Base-by-base conservation (phyloP, 2,113 vertebrate species). In the Cynopterus brachyotis region DNA sequence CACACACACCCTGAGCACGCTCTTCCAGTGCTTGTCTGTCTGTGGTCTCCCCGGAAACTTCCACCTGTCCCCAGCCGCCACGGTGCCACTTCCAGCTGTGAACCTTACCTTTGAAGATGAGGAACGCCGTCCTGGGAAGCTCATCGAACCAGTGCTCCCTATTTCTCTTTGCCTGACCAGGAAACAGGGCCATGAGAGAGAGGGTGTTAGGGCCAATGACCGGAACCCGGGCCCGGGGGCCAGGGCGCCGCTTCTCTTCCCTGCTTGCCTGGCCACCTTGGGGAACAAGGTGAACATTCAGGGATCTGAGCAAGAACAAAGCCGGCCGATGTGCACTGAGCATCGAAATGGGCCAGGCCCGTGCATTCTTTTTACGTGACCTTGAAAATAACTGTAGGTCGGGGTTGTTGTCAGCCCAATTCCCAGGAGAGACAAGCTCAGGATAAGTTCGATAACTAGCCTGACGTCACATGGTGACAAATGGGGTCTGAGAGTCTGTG, bases 61-160 rank as follows among this genome's bases (percentile, higher is more conserved):
- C 42, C 12, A 22, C 13, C n/a, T 32, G 9, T 45, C 20, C 67
- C 87, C 62, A 20, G 82, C 55, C 11, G 26, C 66, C 73, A 26
- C 3, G 15, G 19, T 0, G 0, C 55, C 64, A 26, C 0, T 24
- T 19, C 32, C 20, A 19, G 62, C 26, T 13, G 53, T 13, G 53
- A 47, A 6, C 11, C 80, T 92, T 96, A 99, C 99, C 99, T 99
- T 99, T 99, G 88, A 99, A 99, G 96, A 99, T 99, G 70, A 99
- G 99, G 98, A 99, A 99, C 0, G 99, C 99, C 1, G 99, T 99
- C 79, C 99, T 98, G 35, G 99, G 99, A 47, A 99, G 99, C 76
- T 99, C 99, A 92, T 99, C 99, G 95, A 99, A 99, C 99, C 99
- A 99, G 96, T 99, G 99, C 80, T 99, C 99, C 0, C 99, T 98